Evolutionary conservation across 2,888 invertebrate genomes (phyloP), one percentile per base, ranked within the genome.

Genomic region (Habroteleia sp.): DNA sequence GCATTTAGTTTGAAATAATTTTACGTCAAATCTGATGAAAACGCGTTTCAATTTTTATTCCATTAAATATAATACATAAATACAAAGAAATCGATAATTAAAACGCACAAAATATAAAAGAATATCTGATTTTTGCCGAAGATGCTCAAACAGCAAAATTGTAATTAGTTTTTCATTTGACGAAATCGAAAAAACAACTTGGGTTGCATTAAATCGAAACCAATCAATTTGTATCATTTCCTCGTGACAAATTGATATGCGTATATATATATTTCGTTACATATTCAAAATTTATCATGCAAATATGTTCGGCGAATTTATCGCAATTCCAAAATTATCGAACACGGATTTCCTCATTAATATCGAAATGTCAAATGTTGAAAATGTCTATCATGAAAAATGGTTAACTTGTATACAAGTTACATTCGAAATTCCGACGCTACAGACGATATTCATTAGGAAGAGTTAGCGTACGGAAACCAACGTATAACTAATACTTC

Each of bases 361-460:
- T 68, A 68, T 68, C 58, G 35, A 68, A 48, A 68, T 48, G 50
- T 68, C 58, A 58, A 46, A 39, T 33, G 39, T 35, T 66, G 41
- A 50, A 58, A 68, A 68, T 31, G 68, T 56, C 58, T 58, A 31
- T 68, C 58, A 42, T 58, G 68, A 68, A 68, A 68, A 68, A 58
- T 58, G 68, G 48, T 42, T 31, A 68, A 68, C 68, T 68, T 68
- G 58, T 41, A 42, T 68, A 50, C 39, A 10, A 65, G 46, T 56
- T 48, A 39, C 31, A 56, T 41, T 35, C 56, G 37, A 68, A 68
- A 68, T 58, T 56, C 50, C 39, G 46, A 66, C 46, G 56, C 27
- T 46, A 56, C 37, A 13, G 23, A 37, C 17, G 56, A 46, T 66
- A 56, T 66, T 66, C 66, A 66, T 66, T 66, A 66, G 52, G 35